Evolutionary conservation across 2,888 invertebrate genomes (phyloP).

Genomic region (Lamellibrachia columna): DNA sequence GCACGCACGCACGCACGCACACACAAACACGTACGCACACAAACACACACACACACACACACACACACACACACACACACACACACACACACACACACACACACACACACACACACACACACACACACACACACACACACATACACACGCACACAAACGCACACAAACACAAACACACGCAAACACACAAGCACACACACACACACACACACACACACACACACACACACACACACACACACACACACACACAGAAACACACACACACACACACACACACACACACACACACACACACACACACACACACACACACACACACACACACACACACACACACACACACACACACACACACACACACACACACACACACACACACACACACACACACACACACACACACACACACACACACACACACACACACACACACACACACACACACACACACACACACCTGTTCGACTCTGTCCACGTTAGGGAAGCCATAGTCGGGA

Average conservation of each 20-base stretch:
- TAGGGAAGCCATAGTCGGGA: background rate
- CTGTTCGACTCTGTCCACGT: background rate
- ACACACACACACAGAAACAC: too few relatives aligned
- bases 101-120: background rate
- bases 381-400: background rate
- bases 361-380: background rate
- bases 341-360: background rate
- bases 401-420: background rate
- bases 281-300: background rate
- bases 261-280: background rate
- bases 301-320: background rate
- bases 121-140: background rate
- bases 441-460: background rate
- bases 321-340: background rate
- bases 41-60: background rate
- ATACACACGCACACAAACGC: background rate
- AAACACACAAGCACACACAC: background rate
- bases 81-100: background rate
- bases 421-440: background rate
- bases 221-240: background rate
- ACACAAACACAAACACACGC: too few relatives aligned
- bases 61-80: background rate
- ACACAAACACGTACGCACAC: background rate
- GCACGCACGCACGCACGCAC: background rate
- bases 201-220: background rate